A percentile compares a stretch with the other conserved stretches of the same genome.
Conservation (phyloP, 1,140 invertebrate genomes). For the Halesus radiatus region DNA sequence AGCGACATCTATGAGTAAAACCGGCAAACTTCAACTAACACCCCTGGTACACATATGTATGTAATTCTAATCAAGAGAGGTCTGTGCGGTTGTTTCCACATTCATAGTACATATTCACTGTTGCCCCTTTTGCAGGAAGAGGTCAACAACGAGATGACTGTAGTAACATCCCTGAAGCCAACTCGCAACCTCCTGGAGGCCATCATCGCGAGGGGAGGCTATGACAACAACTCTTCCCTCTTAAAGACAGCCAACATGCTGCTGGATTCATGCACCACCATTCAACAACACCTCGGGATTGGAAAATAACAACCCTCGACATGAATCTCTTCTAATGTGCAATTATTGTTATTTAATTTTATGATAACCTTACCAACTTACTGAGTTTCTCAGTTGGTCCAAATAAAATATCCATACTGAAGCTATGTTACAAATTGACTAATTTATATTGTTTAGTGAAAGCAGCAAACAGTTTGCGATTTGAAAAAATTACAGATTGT, state of each 20-base stretch:
- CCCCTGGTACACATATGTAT: no score
- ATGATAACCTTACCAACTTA: neutral
- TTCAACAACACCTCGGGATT: constrained; percentile 37
- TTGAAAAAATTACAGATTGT: no score
- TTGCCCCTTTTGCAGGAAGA: constrained; percentile 43
- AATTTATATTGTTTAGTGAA: no score
- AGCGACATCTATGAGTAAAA: no score
- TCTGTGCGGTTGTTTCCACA: no score
- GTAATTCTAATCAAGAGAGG: neutral
- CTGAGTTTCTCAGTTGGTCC: no score
- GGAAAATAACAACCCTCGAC: constrained; percentile 6
- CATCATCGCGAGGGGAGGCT: constrained; percentile 35
- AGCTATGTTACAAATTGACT: no score
- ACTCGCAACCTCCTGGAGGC: constrained; percentile 39
- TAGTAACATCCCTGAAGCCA: constrained; percentile 42
- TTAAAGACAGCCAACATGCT: constrained; percentile 41
- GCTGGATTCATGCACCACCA: constrained; percentile 44
- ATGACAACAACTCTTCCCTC: neutral
- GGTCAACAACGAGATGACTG: constrained; percentile 42
- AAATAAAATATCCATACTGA: no score
- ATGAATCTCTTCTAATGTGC: neutral
- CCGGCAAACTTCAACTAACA: no score
- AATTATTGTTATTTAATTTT: neutral
- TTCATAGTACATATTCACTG: no score
- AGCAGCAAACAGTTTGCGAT: no score